These are phyloP conservation scores for Drosophila barbarae DNA, from an alignment of 2,888 invertebrate genomes.

Conservation along the genomic window DNA sequence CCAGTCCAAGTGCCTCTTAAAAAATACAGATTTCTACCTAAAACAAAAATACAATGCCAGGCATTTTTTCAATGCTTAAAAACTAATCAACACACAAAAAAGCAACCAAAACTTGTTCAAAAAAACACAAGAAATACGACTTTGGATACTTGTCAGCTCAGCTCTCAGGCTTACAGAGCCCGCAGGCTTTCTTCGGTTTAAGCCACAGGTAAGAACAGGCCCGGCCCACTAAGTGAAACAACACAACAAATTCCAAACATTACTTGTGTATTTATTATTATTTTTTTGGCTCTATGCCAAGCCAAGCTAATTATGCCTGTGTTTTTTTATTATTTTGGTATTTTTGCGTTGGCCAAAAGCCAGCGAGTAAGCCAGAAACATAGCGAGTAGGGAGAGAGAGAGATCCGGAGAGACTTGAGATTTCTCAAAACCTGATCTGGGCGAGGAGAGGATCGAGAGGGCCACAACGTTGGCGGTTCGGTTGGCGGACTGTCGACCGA, in stretches of 20 bases:
- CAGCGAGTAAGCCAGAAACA: constrained; percentile 54
- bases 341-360: constrained; percentile 65
- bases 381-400: constrained; percentile 32
- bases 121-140: constrained; percentile 36
- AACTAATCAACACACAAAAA: constrained; percentile 31
- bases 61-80: constrained; percentile 25
- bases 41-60: constrained; percentile 15
- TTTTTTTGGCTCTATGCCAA: constrained; percentile 43
- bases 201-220: constrained; percentile 64
- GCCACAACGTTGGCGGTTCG: constrained; percentile 60
- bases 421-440: constrained; percentile 37
- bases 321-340: constrained; percentile 38
- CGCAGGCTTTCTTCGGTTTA: constrained; percentile 61
- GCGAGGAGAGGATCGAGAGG: constrained; percentile 39
- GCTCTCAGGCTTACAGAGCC: constrained; percentile 54
- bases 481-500: constrained; percentile 64
- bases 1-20: constrained; percentile 23
- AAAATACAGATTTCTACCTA: constrained; percentile 7
- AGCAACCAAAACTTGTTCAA: constrained; percentile 48
- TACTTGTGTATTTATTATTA: constrained; percentile 32
- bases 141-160: constrained; percentile 58
- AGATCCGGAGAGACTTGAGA: constrained; percentile 22
- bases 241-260: constrained; percentile 51
- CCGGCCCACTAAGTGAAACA: constrained; percentile 42
- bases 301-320: constrained; percentile 63